Percentiles rank a stretch among this genome's conserved stretches.
Conservation (phyloP, 2,113 vertebrate species). For the Toxotes chatareus region DNA sequence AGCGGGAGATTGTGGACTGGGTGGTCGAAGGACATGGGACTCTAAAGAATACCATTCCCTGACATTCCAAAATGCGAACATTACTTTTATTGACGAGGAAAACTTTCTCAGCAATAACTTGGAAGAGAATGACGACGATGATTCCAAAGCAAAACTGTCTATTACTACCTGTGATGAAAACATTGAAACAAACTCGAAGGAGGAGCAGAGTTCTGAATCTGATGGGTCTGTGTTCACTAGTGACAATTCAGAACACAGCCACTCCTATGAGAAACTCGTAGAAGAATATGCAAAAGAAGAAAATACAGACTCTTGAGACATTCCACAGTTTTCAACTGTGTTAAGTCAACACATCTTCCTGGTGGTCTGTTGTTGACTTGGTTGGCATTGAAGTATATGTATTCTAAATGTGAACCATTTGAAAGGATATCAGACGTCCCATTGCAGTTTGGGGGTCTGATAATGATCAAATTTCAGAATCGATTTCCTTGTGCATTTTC, state of each 20-base stretch:
- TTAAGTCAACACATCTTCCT: not conserved
- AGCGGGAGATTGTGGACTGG: conserved; percentile 53
- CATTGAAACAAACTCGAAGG: conserved; percentile 80
- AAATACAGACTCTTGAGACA: conserved; percentile 82
- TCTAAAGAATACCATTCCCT: conserved; percentile 89
- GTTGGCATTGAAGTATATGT: conserved; percentile 22
- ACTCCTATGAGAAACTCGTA: conserved; percentile 93
- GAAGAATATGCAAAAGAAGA: conserved; percentile 92
- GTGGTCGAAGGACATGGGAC: conserved; percentile 84
- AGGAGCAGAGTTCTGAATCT: conserved; percentile 86
- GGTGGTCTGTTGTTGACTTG: conserved; percentile 7
- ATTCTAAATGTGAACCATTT: conserved; percentile 45
- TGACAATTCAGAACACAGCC: conserved; percentile 86
- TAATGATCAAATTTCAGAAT: conserved; percentile 46
- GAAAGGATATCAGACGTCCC: conserved; percentile 23
- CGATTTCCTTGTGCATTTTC: too few species aligned
- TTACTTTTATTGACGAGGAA: conserved; percentile 89
- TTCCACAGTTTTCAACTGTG: not conserved
- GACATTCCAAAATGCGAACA: conserved; percentile 90
- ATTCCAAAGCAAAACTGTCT: conserved; percentile 90
- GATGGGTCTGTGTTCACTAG: conserved; percentile 91
- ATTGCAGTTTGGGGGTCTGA: conserved; percentile 33
- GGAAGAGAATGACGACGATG: conserved; percentile 61
- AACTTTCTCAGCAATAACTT: conserved; percentile 82
- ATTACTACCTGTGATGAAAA: conserved; percentile 90